These are phyloP conservation scores for Trichosurus vulpecula DNA, from an alignment of 2,797 vertebrate genomes.

Conservation along the genomic window DNA sequence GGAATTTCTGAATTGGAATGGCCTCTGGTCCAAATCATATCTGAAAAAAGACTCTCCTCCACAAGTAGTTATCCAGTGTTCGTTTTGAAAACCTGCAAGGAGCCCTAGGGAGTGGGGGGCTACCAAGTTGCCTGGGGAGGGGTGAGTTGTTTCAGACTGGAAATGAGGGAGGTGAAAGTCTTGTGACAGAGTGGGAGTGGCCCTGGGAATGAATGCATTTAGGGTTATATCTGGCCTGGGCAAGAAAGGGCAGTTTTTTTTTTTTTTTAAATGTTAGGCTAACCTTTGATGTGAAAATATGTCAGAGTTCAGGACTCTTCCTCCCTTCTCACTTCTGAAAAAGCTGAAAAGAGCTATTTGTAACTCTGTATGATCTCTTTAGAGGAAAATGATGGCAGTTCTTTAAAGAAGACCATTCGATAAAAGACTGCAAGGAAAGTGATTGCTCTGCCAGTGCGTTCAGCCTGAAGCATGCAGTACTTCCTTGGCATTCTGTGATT, in stretches of 20 bases:
- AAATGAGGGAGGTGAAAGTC: neutral
- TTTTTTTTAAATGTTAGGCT: too few species aligned
- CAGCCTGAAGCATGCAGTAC: neutral
- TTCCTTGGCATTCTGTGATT: neutral
- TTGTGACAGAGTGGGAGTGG: neutral
- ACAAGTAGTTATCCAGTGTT: neutral
- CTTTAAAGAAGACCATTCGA: neutral
- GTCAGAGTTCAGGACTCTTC: neutral
- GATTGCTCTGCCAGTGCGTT: neutral
- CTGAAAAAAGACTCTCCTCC: neutral
- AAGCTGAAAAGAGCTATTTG: neutral
- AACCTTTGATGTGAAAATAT: neutral
- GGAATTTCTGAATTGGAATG: neutral
- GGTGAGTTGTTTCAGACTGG: neutral
- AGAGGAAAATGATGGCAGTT: neutral
- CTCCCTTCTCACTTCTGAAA: neutral
- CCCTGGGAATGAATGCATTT: neutral
- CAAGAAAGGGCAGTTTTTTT: neutral
- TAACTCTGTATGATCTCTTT: neutral
- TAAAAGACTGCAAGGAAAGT: neutral
- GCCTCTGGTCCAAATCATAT: neutral
- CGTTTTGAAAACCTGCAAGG: neutral
- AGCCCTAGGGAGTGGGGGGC: neutral
- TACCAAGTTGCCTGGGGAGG: neutral
- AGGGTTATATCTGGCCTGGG: accelerated